Conservation (phyloP, 2,888 invertebrate species). For the Phaonia tiefii region DNA sequence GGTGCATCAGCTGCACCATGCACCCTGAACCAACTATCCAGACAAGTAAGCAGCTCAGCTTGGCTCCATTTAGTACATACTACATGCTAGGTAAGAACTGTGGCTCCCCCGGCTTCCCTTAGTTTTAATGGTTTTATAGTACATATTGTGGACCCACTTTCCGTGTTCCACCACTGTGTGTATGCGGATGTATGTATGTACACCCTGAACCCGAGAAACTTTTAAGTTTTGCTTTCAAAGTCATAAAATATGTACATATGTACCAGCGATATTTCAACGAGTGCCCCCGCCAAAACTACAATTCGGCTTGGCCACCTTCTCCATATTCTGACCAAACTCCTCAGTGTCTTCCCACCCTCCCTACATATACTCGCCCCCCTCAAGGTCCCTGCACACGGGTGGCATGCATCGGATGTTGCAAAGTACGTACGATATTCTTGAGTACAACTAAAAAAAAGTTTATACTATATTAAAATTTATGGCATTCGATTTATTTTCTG, state of each 20-base stretch:
- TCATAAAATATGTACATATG: slow-evolving; percentile 49
- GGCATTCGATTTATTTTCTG: slow-evolving; percentile 50
- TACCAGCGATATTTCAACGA: slow-evolving; percentile 22
- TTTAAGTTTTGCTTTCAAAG: slow-evolving; percentile 46
- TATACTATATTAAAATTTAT: slow-evolving; percentile 51
- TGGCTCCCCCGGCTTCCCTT: too few relatives aligned
- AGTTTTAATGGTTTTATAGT: too few relatives aligned
- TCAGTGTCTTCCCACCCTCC: background rate
- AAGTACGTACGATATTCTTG: background rate
- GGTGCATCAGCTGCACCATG: slow-evolving; percentile 56
- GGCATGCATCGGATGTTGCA: background rate
- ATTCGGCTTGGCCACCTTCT: background rate
- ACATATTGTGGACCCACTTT: too few relatives aligned
- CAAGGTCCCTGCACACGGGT: background rate
- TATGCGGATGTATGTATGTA: too few relatives aligned
- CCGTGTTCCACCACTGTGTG: too few relatives aligned
- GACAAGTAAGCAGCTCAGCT: slow-evolving; percentile 10
- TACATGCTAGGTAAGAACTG: too few relatives aligned
- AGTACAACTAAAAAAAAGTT: slow-evolving; percentile 4
- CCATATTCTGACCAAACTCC: background rate
- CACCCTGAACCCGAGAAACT: slow-evolving; percentile 18
- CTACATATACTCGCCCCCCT: background rate
- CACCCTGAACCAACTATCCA: slow-evolving; percentile 34
- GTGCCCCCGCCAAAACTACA: slow-evolving; percentile 6
- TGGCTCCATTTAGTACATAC: background rate